Conservation (phyloP, 2,888 invertebrate genomes). For the Lithophane socia region DNA sequence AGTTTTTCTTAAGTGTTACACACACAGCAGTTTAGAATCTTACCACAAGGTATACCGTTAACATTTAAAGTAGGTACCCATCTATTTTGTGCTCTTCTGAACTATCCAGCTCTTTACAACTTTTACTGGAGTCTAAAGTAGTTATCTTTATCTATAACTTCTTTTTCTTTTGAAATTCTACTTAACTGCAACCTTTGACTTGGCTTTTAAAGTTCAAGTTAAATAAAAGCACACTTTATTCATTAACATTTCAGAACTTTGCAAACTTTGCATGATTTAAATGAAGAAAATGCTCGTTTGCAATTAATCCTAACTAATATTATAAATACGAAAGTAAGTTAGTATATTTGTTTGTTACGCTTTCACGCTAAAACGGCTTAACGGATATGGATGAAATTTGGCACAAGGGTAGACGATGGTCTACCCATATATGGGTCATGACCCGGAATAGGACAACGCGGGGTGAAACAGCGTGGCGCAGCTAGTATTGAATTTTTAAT, state of each 20-base stretch:
- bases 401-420: no score
- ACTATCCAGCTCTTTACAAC: constrained; percentile 54
- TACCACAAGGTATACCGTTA: constrained; percentile 38
- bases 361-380: no score
- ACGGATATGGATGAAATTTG: no score
- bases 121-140: constrained; percentile 52
- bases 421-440: no score
- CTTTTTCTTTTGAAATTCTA: constrained; percentile 48
- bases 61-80: constrained; percentile 45
- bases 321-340: no score
- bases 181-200: constrained; percentile 45
- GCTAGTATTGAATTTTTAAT: no score
- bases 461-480: no score
- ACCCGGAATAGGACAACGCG: no score
- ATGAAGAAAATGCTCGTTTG: constrained; percentile 6
- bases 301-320: no score
- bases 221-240: constrained; percentile 38
- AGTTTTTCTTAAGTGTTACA: constrained; percentile 17
- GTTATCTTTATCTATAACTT: constrained; percentile 61
- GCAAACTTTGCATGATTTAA: constrained; percentile 22
- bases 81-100: constrained; percentile 51
- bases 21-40: constrained; percentile 33
- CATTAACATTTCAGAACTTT: constrained; percentile 31
- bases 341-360: no score
- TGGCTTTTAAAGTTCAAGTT: constrained; percentile 36